phyloP scores from a whole-genome alignment of 2,888 invertebrate genomes.

The Branchipolynoe longqiensis region DNA sequence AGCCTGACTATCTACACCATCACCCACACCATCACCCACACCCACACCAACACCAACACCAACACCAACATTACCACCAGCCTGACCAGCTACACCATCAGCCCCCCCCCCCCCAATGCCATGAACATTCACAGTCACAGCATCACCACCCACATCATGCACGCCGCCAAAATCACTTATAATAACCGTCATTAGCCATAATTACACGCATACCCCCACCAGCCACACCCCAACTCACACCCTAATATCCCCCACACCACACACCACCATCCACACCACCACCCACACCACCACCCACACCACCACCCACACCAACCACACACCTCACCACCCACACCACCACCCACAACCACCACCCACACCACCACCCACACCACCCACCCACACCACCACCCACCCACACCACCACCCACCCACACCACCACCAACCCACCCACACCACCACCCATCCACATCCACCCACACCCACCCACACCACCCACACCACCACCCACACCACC shows the following conservation, averaged over 20 bases:
- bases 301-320: no score
- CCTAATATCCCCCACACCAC: no score
- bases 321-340: no score
- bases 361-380: neutral
- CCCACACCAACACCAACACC: neutral
- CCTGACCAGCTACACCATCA: neutral
- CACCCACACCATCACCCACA: neutral
- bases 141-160: no score
- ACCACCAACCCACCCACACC: neutral
- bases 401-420: neutral
- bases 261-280: no score
- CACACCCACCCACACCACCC: neutral
- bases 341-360: neutral
- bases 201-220: no score
- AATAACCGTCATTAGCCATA: no score
- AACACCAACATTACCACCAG: neutral
- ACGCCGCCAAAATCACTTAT: no score
- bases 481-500: neutral
- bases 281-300: no score
- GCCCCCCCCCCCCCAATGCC: neutral
- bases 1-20: neutral
- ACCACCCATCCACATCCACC: neutral
- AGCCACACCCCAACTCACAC: no score
- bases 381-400: neutral
- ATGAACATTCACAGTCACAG: no score